Conservation (phyloP, 2,113 vertebrate genomes). For the Cephalopterus ornatus region DNA sequence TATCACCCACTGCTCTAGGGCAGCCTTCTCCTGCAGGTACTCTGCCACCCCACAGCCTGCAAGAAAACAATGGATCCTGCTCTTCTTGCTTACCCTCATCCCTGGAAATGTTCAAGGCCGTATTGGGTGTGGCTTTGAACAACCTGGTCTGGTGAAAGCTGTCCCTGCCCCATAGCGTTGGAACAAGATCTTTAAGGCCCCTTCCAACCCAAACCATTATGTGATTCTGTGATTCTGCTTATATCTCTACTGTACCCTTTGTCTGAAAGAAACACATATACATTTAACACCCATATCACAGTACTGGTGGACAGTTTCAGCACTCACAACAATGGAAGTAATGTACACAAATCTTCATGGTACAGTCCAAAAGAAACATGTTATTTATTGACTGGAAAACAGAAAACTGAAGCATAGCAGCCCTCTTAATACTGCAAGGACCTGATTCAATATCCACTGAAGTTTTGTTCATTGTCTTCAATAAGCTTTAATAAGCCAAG, state of each 20-base stretch:
- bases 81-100: not conserved
- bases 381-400: not conserved
- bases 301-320: not conserved
- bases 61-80: not conserved
- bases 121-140: not conserved
- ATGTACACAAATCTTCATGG: not conserved
- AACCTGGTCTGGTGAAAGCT: not conserved
- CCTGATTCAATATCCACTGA: not conserved
- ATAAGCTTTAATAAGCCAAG: not conserved
- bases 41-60: not conserved
- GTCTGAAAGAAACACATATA: not conserved
- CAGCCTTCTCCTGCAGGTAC: not conserved
- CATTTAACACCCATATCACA: rapidly evolving
- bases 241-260: not conserved
- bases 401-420: not conserved
- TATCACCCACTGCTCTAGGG: rapidly evolving
- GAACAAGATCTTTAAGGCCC: not conserved
- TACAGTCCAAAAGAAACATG: not conserved
- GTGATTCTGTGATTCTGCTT: not conserved
- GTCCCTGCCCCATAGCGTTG: too few relatives aligned
- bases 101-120: not conserved
- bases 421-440: not conserved
- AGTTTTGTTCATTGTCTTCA: not conserved
- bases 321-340: not conserved
- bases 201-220: not conserved